Evolutionary conservation across 2,113 vertebrate species (phyloP), one percentile per base, ranked within the genome.

Genomic region (Echinops telfairi): DNA sequence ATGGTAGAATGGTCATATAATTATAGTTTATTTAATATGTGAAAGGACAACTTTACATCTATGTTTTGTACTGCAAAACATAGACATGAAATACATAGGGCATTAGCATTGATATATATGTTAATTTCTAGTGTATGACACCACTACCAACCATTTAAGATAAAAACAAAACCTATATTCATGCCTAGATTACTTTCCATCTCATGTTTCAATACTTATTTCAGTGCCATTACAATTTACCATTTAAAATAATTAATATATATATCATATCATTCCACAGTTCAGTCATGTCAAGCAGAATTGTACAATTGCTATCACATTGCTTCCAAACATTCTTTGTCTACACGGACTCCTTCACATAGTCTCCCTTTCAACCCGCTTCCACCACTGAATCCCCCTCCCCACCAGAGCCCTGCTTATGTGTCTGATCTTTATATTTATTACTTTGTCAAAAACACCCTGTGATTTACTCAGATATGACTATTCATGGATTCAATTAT

Each of bases 41-140:
- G 47, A 53, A 11, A 53, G 47, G 5, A 53, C 47, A 53, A 53
- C 47, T 53, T 53, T 53, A 53, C 12, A 53, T 53, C 47, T 10
- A 53, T 53, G 47, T 53, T 12, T 12, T 53, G 47, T 0, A 19
- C 4, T 31, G 60, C 75, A 64, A 92, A 43, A 25, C 1, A 58
- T 27, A 70, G 43, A 79, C 38, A 40, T 40, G 38, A 60, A 80
- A 22, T 38, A 85, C 10, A 58, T 10, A 47, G 11, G 57, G 47
- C 47, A 12, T 53, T 53, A 14, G 6, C 22, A 14, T 33, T n/a
- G 16, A 53, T 62, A 58, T 96, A 58, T 87, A 75, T 47, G 40
- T 82, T 62, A 64, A 71, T 88, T 96, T 78, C 9, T 83, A 17
- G 40, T 84, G 22, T 36, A 93, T 57, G 33, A 8, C 23, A 86